These are phyloP conservation scores for Daktulosphaira vitifoliae DNA, from an alignment of 1,140 invertebrate genomes.

Conservation along the genomic window DNA sequence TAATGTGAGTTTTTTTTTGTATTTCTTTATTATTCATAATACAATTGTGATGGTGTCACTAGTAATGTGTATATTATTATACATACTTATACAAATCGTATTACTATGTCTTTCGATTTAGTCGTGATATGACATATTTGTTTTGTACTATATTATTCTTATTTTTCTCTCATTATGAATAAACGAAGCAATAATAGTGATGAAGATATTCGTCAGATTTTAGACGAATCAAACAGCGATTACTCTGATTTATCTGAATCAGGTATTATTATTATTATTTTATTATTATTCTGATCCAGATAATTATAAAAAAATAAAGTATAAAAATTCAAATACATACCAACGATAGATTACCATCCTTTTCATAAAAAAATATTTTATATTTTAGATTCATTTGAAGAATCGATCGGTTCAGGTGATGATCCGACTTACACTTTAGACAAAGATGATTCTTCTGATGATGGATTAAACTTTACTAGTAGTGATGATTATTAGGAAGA, in stretches of 20 bases:
- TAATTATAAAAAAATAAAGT: background rate
- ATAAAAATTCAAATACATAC: background rate
- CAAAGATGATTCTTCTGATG: too few relatives aligned
- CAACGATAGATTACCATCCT: background rate
- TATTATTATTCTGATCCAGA: too few relatives aligned
- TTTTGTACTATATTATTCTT: background rate
- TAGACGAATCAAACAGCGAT: constrained; percentile 3
- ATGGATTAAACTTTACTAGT: too few relatives aligned
- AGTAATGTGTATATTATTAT: too few relatives aligned
- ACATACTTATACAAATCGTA: background rate
- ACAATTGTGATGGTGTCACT: too few relatives aligned
- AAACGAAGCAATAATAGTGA: background rate
- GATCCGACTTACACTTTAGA: too few relatives aligned
- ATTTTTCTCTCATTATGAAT: background rate
- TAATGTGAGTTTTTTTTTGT: background rate
- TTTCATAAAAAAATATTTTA: too few relatives aligned
- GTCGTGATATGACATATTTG: background rate
- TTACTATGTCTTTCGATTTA: background rate
- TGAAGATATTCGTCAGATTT: background rate
- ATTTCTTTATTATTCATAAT: too few relatives aligned
- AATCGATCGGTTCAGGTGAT: too few relatives aligned
- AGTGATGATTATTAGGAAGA: too few relatives aligned
- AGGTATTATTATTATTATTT: too few relatives aligned
- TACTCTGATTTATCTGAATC: background rate
- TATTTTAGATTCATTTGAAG: too few relatives aligned